These are phyloP conservation scores for Andrena bucephala DNA, from an alignment of 2,888 invertebrate species.

Conservation along the genomic window DNA sequence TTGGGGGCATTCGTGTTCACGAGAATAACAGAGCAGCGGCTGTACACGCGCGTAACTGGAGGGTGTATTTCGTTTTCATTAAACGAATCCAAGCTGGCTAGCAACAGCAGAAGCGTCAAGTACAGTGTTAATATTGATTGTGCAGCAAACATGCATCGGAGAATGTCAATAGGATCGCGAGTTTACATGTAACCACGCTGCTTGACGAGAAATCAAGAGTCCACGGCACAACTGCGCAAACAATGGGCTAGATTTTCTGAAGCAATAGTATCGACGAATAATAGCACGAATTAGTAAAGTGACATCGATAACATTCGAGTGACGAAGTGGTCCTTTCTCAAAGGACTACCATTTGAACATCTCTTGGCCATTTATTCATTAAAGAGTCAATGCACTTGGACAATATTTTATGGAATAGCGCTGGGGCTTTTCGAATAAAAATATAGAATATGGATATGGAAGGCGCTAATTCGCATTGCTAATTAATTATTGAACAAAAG, in stretches of 20 bases:
- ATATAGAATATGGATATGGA: no score
- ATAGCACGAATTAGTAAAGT: neutral
- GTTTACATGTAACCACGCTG: neutral
- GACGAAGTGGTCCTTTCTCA: no score
- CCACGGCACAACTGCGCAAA: slow-evolving; percentile 8
- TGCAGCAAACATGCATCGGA: slow-evolving; percentile 39
- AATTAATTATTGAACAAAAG: no score
- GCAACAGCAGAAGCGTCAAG: slow-evolving; percentile 42
- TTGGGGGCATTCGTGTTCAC: neutral
- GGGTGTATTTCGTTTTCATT: slow-evolving; percentile 59
- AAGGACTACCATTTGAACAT: no score
- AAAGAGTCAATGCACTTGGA: no score
- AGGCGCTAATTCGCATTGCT: no score
- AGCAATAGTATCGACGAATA: slow-evolving; percentile 24
- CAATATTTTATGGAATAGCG: no score
- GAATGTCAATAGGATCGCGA: slow-evolving; percentile 21
- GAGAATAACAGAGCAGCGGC: slow-evolving; percentile 17
- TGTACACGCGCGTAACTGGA: slow-evolving; percentile 18
- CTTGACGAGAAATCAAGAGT: slow-evolving; percentile 34
- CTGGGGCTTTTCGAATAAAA: no score
- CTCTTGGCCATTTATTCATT: no score
- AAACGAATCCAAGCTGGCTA: slow-evolving; percentile 53
- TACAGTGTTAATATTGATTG: slow-evolving; percentile 67
- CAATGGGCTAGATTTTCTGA: slow-evolving; percentile 11
- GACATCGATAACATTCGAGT: neutral